Evolutionary conservation across 2,113 vertebrate species (phyloP), one percentile per base, ranked within the genome.

Genomic region (Anolis carolinensis): DNA sequence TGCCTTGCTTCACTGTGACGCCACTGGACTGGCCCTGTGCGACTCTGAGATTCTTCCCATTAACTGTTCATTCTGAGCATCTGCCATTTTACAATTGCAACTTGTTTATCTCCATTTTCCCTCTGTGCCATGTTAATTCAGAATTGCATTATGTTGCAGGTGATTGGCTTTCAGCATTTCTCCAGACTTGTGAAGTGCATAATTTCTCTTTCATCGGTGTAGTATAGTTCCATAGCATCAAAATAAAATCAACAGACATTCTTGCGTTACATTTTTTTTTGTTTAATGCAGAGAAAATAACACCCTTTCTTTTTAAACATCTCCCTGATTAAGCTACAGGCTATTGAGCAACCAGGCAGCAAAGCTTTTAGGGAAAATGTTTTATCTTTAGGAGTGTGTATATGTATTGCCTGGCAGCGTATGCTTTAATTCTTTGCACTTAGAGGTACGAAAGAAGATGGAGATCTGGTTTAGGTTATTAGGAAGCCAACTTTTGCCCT

Each of bases 271-370:
- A 21, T 16, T 90, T 55, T 90, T 55, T 90, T 93, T 93, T 91
- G 91, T 90, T 89, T 93, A 63, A 34, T 44, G 36, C 82, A 63
- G 74, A 25, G 90, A 86, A 87, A 91, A 94, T 62, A 93, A 91
- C 93, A 80, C 81, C 70, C 23, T 1, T 1, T 84, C 70, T 70
- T 93, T 92, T 93, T 82, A 88, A 91, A 86, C 85, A 73, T 89
- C 65, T 52, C 85, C 85, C 89, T 92, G 87, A 85, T 95, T 90
- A 88, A 94, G 84, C 88, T 89, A 80, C 72, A 92, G 86, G 90
- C 81, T 89, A 91, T 89, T 93, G 92, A 93, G 94, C 82, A 83
- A 0, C 72, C 50, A 85, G 79, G 83, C 87, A 94, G 91, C 81
- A 13, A 23, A 90, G 88, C 25, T 82, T 85, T 74, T 36, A 5